Evolutionary conservation across 1,140 invertebrate genomes (phyloP).

Genomic region (Platorchestia sp.): DNA sequence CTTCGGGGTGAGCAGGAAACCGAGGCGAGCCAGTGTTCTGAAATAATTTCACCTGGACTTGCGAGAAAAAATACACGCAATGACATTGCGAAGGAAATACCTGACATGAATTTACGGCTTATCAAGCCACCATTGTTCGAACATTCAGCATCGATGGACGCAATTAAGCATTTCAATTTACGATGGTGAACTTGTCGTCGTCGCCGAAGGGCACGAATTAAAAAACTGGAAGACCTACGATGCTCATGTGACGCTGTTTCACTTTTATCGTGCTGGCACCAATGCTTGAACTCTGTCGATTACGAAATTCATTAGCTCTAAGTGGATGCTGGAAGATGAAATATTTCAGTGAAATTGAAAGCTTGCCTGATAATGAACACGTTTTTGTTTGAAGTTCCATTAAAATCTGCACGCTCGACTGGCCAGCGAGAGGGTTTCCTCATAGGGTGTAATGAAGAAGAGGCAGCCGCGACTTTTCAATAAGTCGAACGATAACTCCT

Average conservation of each 20-base stretch:
- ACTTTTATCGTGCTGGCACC: background rate
- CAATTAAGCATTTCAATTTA: background rate
- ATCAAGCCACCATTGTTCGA: background rate
- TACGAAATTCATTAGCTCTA: background rate
- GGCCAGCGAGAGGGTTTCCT: constrained; percentile 37
- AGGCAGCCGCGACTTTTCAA: background rate
- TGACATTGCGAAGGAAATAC: background rate
- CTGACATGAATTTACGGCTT: background rate
- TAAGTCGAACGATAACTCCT: constrained; percentile 2
- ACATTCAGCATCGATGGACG: background rate
- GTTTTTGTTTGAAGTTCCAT: constrained; percentile 35
- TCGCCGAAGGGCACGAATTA: background rate
- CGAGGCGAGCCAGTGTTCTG: background rate
- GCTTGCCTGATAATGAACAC: background rate
- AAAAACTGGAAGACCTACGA: background rate
- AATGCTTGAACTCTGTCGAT: background rate
- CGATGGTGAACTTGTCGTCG: background rate
- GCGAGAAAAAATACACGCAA: background rate
- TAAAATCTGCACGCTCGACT: constrained; percentile 16
- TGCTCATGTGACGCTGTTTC: background rate
- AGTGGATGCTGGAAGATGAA: background rate
- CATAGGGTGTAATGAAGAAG: background rate
- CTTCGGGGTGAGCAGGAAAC: background rate
- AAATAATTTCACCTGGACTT: background rate
- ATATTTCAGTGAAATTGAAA: constrained; percentile 8